These are phyloP conservation scores for Knipowitschia caucasica DNA, from an alignment of 2,797 vertebrate species.

Conservation along the genomic window DNA sequence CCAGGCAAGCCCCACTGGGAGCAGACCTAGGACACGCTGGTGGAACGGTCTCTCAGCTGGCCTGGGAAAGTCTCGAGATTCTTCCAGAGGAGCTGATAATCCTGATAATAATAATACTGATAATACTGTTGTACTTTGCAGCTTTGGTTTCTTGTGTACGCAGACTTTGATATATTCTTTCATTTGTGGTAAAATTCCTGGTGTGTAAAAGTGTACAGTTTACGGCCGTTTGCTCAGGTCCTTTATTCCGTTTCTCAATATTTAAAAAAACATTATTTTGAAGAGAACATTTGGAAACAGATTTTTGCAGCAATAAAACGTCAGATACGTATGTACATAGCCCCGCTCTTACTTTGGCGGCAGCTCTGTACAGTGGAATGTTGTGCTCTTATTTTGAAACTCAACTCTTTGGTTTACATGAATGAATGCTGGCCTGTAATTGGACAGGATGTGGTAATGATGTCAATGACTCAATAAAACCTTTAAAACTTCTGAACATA, in stretches of 20 bases:
- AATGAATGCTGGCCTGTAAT: neutral
- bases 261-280: neutral
- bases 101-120: too few species aligned
- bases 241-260: neutral
- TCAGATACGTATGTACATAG: neutral
- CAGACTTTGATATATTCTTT: neutral
- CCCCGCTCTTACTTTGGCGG: neutral
- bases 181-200: neutral
- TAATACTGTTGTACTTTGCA: neutral
- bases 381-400: neutral
- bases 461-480: conserved; percentile 4
- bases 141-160: neutral
- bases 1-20: too few species aligned
- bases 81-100: too few species aligned
- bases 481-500: neutral
- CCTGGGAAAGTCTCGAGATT: too few species aligned
- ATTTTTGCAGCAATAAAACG: neutral
- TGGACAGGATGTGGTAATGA: conserved; percentile 1
- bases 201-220: neutral
- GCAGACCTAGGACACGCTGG: too few species aligned
- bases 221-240: neutral
- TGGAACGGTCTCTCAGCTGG: too few species aligned
- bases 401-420: neutral
- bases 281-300: neutral
- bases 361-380: neutral